A percentile compares a stretch with the other conserved stretches of the same genome.
These are phyloP conservation scores for Scaptomyza montana DNA, from an alignment of 1,140 invertebrate species.

Conservation along the genomic window DNA sequence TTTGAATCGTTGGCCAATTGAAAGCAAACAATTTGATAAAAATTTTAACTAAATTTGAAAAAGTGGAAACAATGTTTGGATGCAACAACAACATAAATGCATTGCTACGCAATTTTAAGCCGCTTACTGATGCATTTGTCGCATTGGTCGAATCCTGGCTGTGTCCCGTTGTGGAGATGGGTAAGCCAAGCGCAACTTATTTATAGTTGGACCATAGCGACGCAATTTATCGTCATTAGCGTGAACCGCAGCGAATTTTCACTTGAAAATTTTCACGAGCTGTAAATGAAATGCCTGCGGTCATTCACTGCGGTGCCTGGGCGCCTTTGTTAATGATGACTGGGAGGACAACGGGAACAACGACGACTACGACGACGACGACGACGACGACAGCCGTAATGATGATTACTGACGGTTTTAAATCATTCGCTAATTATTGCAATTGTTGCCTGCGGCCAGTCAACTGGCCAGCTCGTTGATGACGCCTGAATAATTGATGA, in stretches of 20 bases:
- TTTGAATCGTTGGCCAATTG: no score
- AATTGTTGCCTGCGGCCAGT: constrained; percentile 58
- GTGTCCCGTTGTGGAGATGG: neutral
- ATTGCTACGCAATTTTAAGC: constrained; percentile 50
- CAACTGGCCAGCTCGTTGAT: constrained; percentile 45
- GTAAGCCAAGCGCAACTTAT: constrained; percentile 67
- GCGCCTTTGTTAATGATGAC: constrained; percentile 66
- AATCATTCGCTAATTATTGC: constrained; percentile 82
- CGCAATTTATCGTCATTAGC: constrained; percentile 80
- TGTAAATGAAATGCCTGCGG: constrained; percentile 76
- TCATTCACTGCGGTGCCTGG: constrained; percentile 40
- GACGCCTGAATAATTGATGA: constrained; percentile 73
- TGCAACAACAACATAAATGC: constrained; percentile 32
- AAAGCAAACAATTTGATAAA: neutral
- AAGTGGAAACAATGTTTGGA: neutral
- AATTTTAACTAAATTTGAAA: neutral
- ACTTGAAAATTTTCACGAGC: constrained; percentile 75
- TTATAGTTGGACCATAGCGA: constrained; percentile 63
- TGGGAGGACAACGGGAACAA: constrained; percentile 2
- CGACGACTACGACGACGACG: constrained; percentile 3
- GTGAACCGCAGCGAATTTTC: constrained; percentile 65
- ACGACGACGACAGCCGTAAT: constrained; percentile 66
- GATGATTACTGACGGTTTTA: constrained; percentile 82
- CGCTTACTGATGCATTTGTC: constrained; percentile 36
- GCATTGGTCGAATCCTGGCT: neutral